Evolutionary conservation across 2,797 vertebrate species (phyloP).

Genomic region (Ispidina picta): DNA sequence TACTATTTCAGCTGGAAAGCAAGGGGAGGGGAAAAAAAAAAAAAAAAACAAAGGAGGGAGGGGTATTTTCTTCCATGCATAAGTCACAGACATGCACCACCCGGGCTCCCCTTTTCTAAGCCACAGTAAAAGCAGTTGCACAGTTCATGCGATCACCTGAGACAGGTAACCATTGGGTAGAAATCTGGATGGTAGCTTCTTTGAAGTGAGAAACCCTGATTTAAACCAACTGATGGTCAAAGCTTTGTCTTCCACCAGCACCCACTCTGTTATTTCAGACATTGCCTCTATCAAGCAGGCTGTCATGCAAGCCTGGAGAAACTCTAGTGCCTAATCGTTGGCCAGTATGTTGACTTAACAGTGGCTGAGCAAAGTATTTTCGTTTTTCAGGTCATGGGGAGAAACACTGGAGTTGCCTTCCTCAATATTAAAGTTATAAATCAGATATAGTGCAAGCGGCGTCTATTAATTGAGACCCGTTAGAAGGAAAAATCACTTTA

Average conservation of each 20-base stretch:
- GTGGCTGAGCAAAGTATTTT: not conserved
- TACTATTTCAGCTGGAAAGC: not conserved
- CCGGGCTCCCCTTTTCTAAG: not conserved
- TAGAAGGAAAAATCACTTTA: not conserved
- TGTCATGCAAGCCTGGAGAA: not conserved
- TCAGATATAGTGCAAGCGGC: accelerated
- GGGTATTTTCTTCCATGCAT: not conserved
- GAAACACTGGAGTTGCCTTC: not conserved
- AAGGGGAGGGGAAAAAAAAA: too few relatives aligned
- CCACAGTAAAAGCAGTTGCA: not conserved
- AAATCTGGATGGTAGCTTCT: not conserved
- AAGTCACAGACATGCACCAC: not conserved
- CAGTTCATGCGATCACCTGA: not conserved
- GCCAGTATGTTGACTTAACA: not conserved
- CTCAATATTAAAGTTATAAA: not conserved
- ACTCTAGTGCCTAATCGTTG: not conserved
- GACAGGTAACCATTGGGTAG: not conserved
- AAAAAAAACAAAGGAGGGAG: not conserved
- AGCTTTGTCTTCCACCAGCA: not conserved
- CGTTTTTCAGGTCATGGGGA: not conserved
- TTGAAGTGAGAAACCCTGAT: not conserved
- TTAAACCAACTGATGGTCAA: not conserved
- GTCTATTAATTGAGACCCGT: not conserved
- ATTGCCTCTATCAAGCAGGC: not conserved
- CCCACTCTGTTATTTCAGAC: not conserved